Evolutionary conservation across 2,113 vertebrate genomes (phyloP).

Genomic region (Felis chaus): DNA sequence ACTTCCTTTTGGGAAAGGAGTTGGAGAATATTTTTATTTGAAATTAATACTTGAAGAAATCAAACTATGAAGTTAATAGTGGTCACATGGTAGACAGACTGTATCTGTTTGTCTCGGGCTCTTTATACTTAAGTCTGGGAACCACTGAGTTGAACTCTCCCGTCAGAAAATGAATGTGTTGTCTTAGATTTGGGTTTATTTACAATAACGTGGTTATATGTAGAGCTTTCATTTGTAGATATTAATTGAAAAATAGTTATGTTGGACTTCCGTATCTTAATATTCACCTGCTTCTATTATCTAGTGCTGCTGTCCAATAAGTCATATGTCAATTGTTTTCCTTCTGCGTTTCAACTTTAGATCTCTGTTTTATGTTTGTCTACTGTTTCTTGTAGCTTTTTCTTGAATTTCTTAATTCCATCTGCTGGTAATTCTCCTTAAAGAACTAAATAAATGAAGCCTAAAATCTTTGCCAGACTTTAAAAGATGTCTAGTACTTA

Average conservation of each 20-base stretch:
- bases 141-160: background rate
- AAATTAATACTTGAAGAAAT: background rate
- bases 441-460: background rate
- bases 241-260: slow-evolving; percentile 3
- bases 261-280: background rate
- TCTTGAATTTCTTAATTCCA: background rate
- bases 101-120: background rate
- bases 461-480: background rate
- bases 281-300: background rate
- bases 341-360: background rate
- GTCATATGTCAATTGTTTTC: background rate
- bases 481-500: background rate
- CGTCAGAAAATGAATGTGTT: background rate
- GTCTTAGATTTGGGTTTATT: slow-evolving; percentile 36
- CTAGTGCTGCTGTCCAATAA: background rate
- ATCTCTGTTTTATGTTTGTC: background rate
- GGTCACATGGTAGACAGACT: background rate
- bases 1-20: background rate
- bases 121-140: background rate
- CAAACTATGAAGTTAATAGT: background rate
- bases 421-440: background rate
- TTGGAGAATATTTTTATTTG: background rate
- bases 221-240: background rate
- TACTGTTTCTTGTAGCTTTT: background rate
- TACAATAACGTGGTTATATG: background rate